A percentile compares a stretch with the other conserved stretches of the same genome.
Evolutionary conservation across 2,888 invertebrate species (phyloP).

Genomic region (Abrostola triplasia): DNA sequence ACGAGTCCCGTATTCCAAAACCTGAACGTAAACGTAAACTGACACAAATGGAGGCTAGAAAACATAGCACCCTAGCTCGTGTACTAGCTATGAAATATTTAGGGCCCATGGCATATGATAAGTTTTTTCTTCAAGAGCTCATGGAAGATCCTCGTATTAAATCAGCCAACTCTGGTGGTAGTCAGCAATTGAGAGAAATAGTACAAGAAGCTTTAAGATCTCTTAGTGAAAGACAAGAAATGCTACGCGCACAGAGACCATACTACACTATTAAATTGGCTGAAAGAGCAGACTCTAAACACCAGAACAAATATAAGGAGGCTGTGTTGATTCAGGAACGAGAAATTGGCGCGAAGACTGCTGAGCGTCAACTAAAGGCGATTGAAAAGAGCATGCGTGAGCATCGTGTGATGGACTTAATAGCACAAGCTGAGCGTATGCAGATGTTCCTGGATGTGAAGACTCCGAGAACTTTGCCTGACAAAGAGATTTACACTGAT

Average conservation of each 20-base stretch:
- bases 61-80: constrained; percentile 74
- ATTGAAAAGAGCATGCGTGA: constrained; percentile 76
- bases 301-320: constrained; percentile 79
- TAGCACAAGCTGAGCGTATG: constrained; percentile 82
- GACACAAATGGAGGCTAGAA: constrained; percentile 81
- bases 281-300: constrained; percentile 79
- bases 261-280: constrained; percentile 81
- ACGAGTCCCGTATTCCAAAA: constrained; percentile 78
- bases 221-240: constrained; percentile 79
- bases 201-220: constrained; percentile 76
- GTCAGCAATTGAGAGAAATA: constrained; percentile 65
- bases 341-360: constrained; percentile 76
- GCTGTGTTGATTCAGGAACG: constrained; percentile 74
- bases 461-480: constrained; percentile 79
- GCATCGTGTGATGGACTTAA: constrained; percentile 77
- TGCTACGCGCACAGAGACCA: constrained; percentile 81
- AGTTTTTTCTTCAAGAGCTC: constrained; percentile 80
- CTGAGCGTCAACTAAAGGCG: constrained; percentile 74
- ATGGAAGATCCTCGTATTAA: constrained; percentile 73
- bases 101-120: constrained; percentile 85
- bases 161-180: constrained; percentile 79
- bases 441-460: constrained; percentile 80
- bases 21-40: constrained; percentile 71
- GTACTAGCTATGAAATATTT: constrained; percentile 85
- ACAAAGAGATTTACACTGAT: constrained; percentile 80